Conservation (phyloP, 2,113 vertebrate genomes). For the Oryzias celebensis region DNA sequence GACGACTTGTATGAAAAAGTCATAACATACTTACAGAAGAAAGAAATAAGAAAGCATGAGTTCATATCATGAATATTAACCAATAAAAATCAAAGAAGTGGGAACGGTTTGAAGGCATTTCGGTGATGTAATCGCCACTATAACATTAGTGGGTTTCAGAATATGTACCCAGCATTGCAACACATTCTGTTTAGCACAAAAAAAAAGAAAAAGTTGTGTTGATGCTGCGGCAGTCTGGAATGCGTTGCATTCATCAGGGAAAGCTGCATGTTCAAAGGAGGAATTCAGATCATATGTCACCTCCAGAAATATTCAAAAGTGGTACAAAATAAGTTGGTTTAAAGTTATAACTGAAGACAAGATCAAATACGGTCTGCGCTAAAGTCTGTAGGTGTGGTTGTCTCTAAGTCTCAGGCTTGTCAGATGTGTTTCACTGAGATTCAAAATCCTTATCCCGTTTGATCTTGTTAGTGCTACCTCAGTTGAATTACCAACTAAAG, state of each 20-base stretch:
- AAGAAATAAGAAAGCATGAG: too few relatives aligned
- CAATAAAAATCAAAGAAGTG: too few relatives aligned
- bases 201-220: conserved; percentile 51
- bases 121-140: too few relatives aligned
- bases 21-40: too few relatives aligned
- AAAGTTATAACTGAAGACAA: too few relatives aligned
- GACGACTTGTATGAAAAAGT: too few relatives aligned
- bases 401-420: conserved; percentile 7
- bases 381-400: conserved; percentile 1
- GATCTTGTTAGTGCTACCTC: conserved; percentile 54
- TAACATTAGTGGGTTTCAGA: background rate
- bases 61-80: too few relatives aligned
- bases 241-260: conserved; percentile 37
- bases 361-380: background rate
- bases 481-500: conserved; percentile 24
- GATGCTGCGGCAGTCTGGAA: conserved; percentile 54
- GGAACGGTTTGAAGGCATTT: too few relatives aligned
- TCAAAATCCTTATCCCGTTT: conserved; percentile 51
- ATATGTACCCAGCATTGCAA: conserved; percentile 24
- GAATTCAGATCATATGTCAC: background rate
- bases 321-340: too few relatives aligned
- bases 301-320: too few relatives aligned
- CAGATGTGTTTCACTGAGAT: conserved; percentile 4
- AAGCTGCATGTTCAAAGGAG: conserved; percentile 18
- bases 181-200: conserved; percentile 27